These are phyloP conservation scores for Cosmopolites sordidus DNA, from an alignment of 2,888 invertebrate genomes.

Conservation along the genomic window DNA sequence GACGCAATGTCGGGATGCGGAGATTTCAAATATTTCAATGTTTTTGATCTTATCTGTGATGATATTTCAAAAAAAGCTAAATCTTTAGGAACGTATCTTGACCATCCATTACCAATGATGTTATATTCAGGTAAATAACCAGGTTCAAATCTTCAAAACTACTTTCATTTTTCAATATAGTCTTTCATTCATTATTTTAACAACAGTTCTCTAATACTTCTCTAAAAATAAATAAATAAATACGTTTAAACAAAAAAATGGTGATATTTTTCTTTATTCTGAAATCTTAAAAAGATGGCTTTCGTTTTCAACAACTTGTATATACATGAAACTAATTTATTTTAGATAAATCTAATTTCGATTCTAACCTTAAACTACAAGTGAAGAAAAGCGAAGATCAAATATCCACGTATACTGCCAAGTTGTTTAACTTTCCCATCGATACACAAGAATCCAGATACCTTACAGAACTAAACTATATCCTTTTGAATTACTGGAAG, in stretches of 20 bases:
- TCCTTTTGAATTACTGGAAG: constrained; percentile 12
- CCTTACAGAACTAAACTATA: constrained; percentile 7
- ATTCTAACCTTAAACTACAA: background rate
- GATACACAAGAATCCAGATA: constrained; percentile 3
- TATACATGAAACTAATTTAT: too few species aligned
- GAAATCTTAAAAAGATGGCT: too few species aligned
- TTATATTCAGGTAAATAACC: constrained; percentile 14
- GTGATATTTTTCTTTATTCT: too few species aligned
- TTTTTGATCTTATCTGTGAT: constrained; percentile 23
- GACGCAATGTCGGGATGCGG: constrained; percentile 27
- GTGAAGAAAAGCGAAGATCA: background rate
- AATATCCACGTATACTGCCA: constrained; percentile 1
- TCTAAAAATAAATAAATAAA: too few species aligned
- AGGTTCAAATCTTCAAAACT: too few species aligned
- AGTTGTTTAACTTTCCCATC: constrained; percentile 8
- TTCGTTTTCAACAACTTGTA: too few species aligned
- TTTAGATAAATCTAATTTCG: constrained; percentile 4
- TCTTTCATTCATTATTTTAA: too few species aligned
- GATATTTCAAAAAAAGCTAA: constrained; percentile 17
- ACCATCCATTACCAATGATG: constrained; percentile 19
- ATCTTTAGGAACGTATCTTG: constrained; percentile 17
- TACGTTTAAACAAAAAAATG: too few species aligned
- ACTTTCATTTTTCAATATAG: too few species aligned
- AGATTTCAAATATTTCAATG: constrained; percentile 27
- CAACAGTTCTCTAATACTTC: too few species aligned